These are phyloP conservation scores for Fragum whitleyi DNA, from an alignment of 2,888 invertebrate species.

Conservation along the genomic window DNA sequence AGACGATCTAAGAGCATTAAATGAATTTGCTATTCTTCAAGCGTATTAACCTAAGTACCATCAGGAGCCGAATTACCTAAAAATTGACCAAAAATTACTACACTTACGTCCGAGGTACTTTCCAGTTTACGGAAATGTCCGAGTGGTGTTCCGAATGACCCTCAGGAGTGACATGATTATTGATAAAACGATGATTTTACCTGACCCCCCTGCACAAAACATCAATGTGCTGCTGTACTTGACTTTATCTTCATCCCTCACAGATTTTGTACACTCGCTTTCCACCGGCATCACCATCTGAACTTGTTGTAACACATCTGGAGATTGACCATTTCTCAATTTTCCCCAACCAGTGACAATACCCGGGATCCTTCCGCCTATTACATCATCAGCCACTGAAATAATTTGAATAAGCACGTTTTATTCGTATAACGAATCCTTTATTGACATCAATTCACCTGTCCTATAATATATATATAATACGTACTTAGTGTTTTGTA, in stretches of 20 bases:
- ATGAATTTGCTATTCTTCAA: no score
- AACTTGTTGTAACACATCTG: background rate
- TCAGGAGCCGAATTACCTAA: no score
- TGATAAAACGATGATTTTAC: no score
- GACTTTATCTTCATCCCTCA: background rate
- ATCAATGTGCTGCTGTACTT: background rate
- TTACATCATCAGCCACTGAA: background rate
- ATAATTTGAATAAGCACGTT: background rate
- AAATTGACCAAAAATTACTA: no score
- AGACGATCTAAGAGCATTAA: no score
- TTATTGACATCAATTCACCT: background rate
- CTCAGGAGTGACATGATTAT: no score
- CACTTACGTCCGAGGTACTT: no score
- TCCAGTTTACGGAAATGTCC: no score
- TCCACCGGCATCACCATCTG: background rate
- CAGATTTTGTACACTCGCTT: background rate
- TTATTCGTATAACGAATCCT: no score
- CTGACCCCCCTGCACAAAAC: background rate
- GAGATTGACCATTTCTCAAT: background rate
- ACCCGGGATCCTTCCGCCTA: background rate
- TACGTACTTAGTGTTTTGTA: no score
- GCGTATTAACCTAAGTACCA: no score
- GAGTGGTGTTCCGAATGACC: no score
- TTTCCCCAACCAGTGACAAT: background rate
- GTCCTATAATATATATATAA: background rate